Base-by-base conservation (phyloP, 2,888 invertebrate genomes). In the Dryococelus australis region DNA sequence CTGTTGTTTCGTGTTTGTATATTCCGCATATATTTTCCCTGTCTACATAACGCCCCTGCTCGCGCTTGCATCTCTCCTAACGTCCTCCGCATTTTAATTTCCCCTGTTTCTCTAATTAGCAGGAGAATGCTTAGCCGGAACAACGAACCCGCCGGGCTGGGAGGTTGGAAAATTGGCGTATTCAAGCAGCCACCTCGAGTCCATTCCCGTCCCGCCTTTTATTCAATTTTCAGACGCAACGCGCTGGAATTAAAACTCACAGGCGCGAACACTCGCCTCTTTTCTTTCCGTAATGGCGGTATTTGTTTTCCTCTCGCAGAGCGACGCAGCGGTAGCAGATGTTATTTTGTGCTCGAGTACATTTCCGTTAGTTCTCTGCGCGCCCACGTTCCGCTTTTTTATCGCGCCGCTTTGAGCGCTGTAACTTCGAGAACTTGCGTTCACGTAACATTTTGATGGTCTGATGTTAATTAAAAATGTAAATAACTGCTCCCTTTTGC, bases 21-120 rank as follows among this genome's bases (percentile, higher is more conserved):
- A n/a, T 65, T 65, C 65, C n/a, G 65, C 65, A 24, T 65, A 65
- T 65, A 10, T 47, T 65, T 3, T 24, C 1, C 65, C n/a, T 51
- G 51, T 51, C 1, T 51, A 51, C 20, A 16, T 35, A 35, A 35
- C 51, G 2, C 20, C 51, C 51, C 51, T 0, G 10, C 24, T n/a
- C 24, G 65, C 13, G 65, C 65, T 47, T 47, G 47, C 47, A 47
- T 47, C 65, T 24, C 65, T 65, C 2, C n/a, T 12, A n/a, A 65
- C 10, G 8, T 20, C 65, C 65, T n/a, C 8, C 20, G 65, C 65
- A 65, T 65, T 65, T 65, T 65, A 65, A 65, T 65, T 65, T n/a
- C 65, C 65, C 65, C 65, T 65, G 65, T 65, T 65, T 65, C 65
- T 65, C 65, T 65, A 65, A 65, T 65, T 65, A 65, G 65, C 65